These are phyloP conservation scores for Vulpes lagopus DNA, from an alignment of 2,113 vertebrate species.

Conservation along the genomic window DNA sequence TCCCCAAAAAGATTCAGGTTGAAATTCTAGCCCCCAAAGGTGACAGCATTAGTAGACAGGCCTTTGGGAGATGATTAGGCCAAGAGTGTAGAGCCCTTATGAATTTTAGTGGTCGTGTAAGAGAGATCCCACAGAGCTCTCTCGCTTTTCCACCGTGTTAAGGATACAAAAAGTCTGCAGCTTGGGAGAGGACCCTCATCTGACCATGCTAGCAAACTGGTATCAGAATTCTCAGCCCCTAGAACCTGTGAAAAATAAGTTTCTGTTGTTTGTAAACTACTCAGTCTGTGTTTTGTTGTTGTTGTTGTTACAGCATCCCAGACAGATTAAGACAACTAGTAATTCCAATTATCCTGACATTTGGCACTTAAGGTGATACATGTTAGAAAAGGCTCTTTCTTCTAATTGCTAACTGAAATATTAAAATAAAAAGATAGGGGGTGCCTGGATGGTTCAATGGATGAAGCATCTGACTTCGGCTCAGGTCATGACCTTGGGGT, in stretches of 20 bases:
- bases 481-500: background rate
- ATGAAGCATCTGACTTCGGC: background rate
- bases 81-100: background rate
- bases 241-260: background rate
- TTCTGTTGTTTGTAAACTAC: background rate
- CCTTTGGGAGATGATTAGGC: background rate
- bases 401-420: background rate
- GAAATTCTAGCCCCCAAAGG: background rate
- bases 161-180: background rate
- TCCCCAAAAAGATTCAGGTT: background rate
- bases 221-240: background rate
- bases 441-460: background rate
- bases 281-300: background rate
- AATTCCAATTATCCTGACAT: background rate
- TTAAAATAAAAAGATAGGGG: background rate
- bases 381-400: background rate
- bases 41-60: background rate
- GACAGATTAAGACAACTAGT: background rate
- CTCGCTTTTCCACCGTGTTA: background rate
- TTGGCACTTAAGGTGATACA: background rate
- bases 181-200: background rate
- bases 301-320: background rate
- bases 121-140: background rate
- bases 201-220: background rate
- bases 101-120: background rate